These are phyloP conservation scores for Phyllotis vaccarum DNA, from an alignment of 2,797 vertebrate species.

Conservation along the genomic window DNA sequence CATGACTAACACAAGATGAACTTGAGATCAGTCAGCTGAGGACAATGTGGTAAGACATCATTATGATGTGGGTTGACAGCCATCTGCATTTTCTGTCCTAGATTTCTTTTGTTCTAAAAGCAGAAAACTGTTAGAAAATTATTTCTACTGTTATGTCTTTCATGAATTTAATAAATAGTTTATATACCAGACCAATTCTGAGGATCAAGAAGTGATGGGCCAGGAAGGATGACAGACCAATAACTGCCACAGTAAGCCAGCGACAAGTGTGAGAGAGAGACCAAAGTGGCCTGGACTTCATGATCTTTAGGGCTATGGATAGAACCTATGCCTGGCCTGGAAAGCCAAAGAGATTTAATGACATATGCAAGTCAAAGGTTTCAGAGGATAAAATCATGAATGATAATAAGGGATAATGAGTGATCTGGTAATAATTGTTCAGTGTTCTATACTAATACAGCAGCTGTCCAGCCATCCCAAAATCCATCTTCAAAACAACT, in stretches of 20 bases:
- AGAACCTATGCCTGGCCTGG: background rate
- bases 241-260: background rate
- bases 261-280: background rate
- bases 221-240: background rate
- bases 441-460: background rate
- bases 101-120: background rate
- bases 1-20: background rate
- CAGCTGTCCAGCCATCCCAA: background rate
- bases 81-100: background rate
- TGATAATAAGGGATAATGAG: background rate
- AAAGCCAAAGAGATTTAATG: background rate
- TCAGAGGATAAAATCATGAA: background rate
- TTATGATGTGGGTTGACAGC: background rate
- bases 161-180: background rate
- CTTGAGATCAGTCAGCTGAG: background rate
- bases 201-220: background rate
- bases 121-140: background rate
- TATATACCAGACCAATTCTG: background rate
- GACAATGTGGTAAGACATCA: background rate
- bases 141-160: background rate
- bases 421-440: background rate
- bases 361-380: background rate
- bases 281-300: background rate
- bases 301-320: background rate
- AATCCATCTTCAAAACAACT: background rate